These are phyloP conservation scores for Lateolabrax maculatus DNA, from an alignment of 2,797 vertebrate genomes.

Conservation along the genomic window DNA sequence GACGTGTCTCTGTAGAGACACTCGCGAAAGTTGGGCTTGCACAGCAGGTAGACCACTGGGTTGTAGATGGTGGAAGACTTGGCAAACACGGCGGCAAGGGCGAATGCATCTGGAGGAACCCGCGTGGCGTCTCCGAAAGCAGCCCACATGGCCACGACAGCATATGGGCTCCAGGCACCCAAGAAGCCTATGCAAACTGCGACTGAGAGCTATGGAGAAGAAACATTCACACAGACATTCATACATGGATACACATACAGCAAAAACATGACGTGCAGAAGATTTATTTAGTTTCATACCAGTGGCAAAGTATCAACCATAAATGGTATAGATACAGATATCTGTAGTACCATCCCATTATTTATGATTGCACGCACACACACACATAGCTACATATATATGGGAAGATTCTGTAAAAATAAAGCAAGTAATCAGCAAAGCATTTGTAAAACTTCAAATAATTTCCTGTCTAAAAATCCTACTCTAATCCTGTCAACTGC, in stretches of 20 bases:
- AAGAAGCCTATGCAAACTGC: slow-evolving; percentile 91
- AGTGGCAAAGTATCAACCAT: background rate
- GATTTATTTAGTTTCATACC: background rate
- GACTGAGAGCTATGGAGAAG: slow-evolving; percentile 86
- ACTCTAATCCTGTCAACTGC: slow-evolving; percentile 26
- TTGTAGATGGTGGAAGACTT: slow-evolving; percentile 93
- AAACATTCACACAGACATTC: slow-evolving; percentile 19
- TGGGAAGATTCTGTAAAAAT: background rate
- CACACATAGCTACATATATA: background rate
- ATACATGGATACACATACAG: background rate
- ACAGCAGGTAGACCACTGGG: slow-evolving; percentile 88
- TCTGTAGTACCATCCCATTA: background rate
- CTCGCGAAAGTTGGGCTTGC: slow-evolving; percentile 90
- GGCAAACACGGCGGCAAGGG: slow-evolving; percentile 86
- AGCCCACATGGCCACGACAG: slow-evolving; percentile 87
- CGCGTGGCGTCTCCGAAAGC: slow-evolving; percentile 80
- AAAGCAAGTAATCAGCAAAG: slow-evolving; percentile 8
- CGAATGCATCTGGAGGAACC: slow-evolving; percentile 86
- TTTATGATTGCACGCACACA: background rate
- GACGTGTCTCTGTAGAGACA: slow-evolving; percentile 84
- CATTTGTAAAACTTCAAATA: slow-evolving; percentile 18
- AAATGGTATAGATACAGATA: background rate
- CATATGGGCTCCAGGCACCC: slow-evolving; percentile 90
- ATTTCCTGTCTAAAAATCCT: slow-evolving; percentile 24
- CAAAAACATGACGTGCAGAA: slow-evolving; percentile 17